Base-by-base conservation (phyloP, 2,797 vertebrate species). In the Sebastes dallii region DNA sequence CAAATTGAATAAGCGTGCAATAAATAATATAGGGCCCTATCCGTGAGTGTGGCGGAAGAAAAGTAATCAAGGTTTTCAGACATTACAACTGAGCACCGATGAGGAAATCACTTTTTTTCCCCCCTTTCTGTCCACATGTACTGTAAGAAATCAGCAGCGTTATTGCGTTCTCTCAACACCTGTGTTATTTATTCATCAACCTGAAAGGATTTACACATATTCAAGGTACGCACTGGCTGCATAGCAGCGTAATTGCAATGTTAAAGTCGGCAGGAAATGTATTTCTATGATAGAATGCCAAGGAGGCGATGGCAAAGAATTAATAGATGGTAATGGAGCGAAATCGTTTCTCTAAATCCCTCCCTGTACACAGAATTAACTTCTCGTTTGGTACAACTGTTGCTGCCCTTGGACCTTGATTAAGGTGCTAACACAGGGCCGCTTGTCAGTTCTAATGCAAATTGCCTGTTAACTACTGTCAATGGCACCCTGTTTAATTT, bases 381-480 rank as follows among this genome's bases (percentile, higher is more conserved):
- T 67, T 80, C 79, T 74, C 64, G 9, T 79, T 59, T 46, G n/a
- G 50, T 55, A 29, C 29, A 58, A 66, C 81, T 72, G 66, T 66
- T 75, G 69, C 80, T 76, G 72, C 78, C 87, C 81, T 82, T 80
- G 77, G 88, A 92, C 88, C 82, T 75, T 84, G 80, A 89, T 88
- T 88, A 82, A 84, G 83, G 54, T 24, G 81, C 76, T 52, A 83
- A 89, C 73, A 80, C 56, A 5, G 36, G 56, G 69, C 65, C 2
- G 77, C 84, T 84, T 82, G 84, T 87, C 88, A 85, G 56, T 89
- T 90, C 66, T 84, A 88, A 91, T 92, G 88, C 86, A 92, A 93
- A 92, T 90, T 86, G 89, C 86, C 84, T 76, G 75, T 92, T 94
- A 92, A 91, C 90, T 65, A 81, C 91, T 70, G 90, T 91, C 91